Evolutionary conservation across 2,113 vertebrate species (phyloP).

Genomic region (Clarias batrachus): DNA sequence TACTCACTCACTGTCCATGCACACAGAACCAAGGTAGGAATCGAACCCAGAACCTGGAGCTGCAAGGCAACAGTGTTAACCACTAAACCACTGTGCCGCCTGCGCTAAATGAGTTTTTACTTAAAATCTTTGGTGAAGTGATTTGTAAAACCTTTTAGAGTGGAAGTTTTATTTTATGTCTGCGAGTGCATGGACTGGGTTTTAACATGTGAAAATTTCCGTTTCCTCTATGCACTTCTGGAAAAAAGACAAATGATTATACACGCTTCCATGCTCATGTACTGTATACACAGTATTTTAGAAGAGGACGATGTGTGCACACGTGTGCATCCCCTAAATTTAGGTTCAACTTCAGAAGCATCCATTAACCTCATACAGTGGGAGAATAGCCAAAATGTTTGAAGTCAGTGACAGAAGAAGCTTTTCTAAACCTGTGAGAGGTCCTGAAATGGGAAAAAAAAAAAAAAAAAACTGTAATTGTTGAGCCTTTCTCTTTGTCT

Average conservation of each 20-base stretch:
- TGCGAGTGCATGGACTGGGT: background rate
- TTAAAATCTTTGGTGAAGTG: background rate
- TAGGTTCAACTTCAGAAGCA: conserved; percentile 21
- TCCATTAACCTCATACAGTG: conserved; percentile 28
- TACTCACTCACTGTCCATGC: no score
- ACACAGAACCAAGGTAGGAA: background rate
- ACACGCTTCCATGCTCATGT: background rate
- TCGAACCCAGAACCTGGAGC: background rate
- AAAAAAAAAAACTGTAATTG: conserved; percentile 57
- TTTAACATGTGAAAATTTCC: background rate
- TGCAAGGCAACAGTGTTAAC: no score
- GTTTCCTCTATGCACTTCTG: background rate
- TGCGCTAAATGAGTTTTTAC: background rate
- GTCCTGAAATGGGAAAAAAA: conserved; percentile 42
- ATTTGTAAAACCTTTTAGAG: background rate
- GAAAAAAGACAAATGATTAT: background rate
- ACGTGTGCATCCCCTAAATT: background rate
- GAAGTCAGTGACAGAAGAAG: conserved; percentile 10
- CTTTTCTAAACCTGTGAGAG: conserved; percentile 6
- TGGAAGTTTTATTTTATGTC: background rate
- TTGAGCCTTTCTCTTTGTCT: conserved; percentile 49
- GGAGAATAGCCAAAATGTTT: conserved; percentile 34
- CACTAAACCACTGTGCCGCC: no score
- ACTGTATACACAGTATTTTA: background rate
- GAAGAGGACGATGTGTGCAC: background rate